Base-by-base conservation (phyloP, 53 echinoderm and acorn worm genomes). In the Apostichopus leukothele region DNA sequence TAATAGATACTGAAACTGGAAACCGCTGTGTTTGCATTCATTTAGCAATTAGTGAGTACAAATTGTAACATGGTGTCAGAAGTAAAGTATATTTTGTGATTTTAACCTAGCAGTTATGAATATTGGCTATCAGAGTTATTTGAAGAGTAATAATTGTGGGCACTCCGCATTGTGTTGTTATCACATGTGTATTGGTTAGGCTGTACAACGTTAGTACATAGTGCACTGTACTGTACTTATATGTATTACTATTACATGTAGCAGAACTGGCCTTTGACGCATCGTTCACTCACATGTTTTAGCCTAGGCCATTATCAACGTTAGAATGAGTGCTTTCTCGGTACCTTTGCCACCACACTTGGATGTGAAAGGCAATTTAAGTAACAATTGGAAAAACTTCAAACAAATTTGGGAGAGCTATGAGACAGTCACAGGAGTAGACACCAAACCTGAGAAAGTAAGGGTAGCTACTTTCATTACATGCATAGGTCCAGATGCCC, bases 401-500 rank as follows among this genome's bases (percentile, higher is more conserved):
- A 63, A 63, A 16, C 20, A 68, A 14, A 68, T 68, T 68, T 68
- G 71, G 71, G 71, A 68, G 14, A 68, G 71, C 18, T 68, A 68
- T 68, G 71, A 18, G 67, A 67, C 1, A 12, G 67, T 67, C 67
- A 67, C 67, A 67, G 67, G 14, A 67, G 3, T 5, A 67, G 67
- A 67, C 14, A 67, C 10, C 5, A 67, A 67, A 67, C 12, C 16
- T 68, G 86, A 89, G 61, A 68, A 71, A 67, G 50, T 78, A 12
- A 89, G 75, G 21, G 87, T 91, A 18, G 89, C 89, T 5, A 68
- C 78, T 73, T 93, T 93, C 27, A 80, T 93, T 19, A 87, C 86
- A 21, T 60, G 89, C n/a, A 91, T 93, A 39, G 87, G 75, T 51
- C 55, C 77, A 52, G 76, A 89, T 78, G 90, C 91, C 0, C 73